Evolutionary conservation across 2,113 vertebrate species (phyloP).

Genomic region (Microcebus murinus): DNA sequence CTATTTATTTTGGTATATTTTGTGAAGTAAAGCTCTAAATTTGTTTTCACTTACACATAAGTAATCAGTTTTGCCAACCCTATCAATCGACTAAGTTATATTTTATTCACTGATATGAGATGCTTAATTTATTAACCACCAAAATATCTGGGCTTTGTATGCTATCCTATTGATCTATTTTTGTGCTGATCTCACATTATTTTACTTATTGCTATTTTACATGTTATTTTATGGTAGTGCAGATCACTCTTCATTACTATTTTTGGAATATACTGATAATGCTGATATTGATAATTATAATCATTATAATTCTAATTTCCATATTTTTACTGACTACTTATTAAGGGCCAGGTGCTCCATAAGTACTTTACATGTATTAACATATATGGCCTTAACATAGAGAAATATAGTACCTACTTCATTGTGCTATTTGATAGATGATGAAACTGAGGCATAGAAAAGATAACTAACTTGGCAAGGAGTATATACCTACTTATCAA

Average conservation of each 20-base stretch:
- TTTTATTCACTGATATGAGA: background rate
- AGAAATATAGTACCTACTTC: too few relatives aligned
- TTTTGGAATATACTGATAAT: background rate
- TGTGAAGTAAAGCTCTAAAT: background rate
- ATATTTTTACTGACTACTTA: background rate
- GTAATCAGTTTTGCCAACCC: background rate
- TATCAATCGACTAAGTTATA: background rate
- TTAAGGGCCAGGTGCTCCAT: background rate
- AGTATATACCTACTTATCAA: background rate
- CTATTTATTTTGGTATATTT: background rate
- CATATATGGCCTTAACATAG: background rate
- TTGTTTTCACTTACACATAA: background rate
- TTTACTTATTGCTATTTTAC: background rate
- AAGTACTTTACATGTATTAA: background rate
- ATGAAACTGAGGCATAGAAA: background rate
- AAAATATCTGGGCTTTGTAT: background rate
- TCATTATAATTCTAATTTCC: background rate
- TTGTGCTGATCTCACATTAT: conserved; percentile 5
- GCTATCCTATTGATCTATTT: background rate
- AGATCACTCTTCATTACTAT: background rate
- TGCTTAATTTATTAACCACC: background rate
- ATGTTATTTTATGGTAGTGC: background rate
- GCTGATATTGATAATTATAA: background rate
- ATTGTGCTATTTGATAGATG: background rate
- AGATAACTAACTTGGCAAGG: background rate